phyloP scores from a whole-genome alignment of 1,140 invertebrate genomes.

The Batillaria attramentaria region DNA sequence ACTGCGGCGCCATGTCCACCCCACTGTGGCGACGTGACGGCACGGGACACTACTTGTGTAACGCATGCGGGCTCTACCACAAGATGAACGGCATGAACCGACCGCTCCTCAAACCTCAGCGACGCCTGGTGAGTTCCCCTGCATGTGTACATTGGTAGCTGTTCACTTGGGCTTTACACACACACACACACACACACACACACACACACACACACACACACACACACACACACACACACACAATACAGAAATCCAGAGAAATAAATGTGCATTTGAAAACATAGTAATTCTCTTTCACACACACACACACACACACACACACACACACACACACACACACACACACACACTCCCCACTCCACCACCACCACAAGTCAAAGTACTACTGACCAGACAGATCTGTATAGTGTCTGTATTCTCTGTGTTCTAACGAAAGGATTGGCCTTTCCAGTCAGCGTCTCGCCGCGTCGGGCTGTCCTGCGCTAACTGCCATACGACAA shows the following conservation, averaged over 20 bases:
- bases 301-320: too few species aligned
- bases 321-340: too few species aligned
- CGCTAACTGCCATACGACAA: slow-evolving; percentile 94
- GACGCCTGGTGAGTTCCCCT: slow-evolving; percentile 70
- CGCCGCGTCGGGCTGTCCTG: slow-evolving; percentile 85
- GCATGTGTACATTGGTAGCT: too few species aligned
- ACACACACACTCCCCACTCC: neutral
- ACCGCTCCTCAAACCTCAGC: slow-evolving; percentile 79
- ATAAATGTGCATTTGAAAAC: neutral
- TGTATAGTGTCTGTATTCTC: neutral
- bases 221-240: too few species aligned
- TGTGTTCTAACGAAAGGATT: neutral
- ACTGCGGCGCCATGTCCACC: slow-evolving; percentile 72
- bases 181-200: neutral
- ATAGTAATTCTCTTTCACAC: neutral
- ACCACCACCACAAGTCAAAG: neutral
- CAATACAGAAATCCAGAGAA: neutral
- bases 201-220: neutral
- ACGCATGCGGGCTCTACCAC: slow-evolving; percentile 85
- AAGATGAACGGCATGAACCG: slow-evolving; percentile 97
- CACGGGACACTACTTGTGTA: slow-evolving; percentile 16
- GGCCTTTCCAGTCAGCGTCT: slow-evolving; percentile 52
- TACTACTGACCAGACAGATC: neutral
- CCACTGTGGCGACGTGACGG: slow-evolving; percentile 72
- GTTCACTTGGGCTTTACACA: too few species aligned